These are phyloP conservation scores for Erpobdella octoculata DNA, from an alignment of 2,888 invertebrate species.

Conservation along the genomic window DNA sequence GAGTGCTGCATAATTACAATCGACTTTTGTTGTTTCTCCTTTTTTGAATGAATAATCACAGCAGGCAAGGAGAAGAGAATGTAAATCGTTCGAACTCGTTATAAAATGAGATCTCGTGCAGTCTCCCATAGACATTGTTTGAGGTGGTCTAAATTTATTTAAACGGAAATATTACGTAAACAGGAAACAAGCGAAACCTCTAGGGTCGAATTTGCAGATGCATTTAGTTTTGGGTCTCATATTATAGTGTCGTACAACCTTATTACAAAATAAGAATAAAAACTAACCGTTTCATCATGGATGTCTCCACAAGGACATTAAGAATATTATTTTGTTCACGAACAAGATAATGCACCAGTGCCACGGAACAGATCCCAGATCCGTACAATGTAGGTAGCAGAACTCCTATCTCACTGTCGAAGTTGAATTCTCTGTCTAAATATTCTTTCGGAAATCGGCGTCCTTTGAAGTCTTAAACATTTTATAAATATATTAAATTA, in stretches of 20 bases:
- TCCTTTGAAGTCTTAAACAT: slow-evolving; percentile 15
- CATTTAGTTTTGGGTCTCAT: no score
- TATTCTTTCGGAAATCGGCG: slow-evolving; percentile 32
- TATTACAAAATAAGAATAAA: no score
- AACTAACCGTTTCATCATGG: not conserved
- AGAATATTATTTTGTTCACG: slow-evolving; percentile 43
- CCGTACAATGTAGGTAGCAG: slow-evolving; percentile 39
- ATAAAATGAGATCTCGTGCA: slow-evolving; percentile 32
- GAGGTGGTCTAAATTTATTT: no score
- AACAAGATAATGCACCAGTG: slow-evolving; percentile 41
- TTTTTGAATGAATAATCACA: slow-evolving; percentile 41
- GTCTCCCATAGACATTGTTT: slow-evolving; percentile 14
- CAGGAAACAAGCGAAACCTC: no score
- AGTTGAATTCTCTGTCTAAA: slow-evolving; percentile 31
- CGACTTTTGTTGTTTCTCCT: slow-evolving; percentile 39
- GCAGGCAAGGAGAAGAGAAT: slow-evolving; percentile 42
- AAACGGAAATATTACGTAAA: no score
- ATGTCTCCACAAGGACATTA: slow-evolving; percentile 36
- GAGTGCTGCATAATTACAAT: slow-evolving; percentile 40
- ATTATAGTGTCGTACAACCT: no score
- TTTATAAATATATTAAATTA: not conserved
- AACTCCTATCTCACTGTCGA: slow-evolving; percentile 33
- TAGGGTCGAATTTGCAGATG: no score
- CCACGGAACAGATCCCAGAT: slow-evolving; percentile 42
- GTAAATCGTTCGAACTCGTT: slow-evolving; percentile 38